Evolutionary conservation across 2,888 invertebrate genomes (phyloP).

Genomic region (Tholera decimalis): DNA sequence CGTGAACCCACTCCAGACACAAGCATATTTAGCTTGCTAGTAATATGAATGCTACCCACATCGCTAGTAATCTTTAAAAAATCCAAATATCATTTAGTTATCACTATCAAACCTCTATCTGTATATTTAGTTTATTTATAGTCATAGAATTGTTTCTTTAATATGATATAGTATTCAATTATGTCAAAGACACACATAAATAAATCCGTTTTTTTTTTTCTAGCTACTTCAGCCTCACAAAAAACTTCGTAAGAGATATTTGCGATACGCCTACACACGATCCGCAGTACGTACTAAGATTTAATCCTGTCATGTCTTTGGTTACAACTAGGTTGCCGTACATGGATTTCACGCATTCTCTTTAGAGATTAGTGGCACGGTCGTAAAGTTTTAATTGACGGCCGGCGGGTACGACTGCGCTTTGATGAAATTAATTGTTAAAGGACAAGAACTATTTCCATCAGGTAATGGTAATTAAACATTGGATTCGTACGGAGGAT

Average conservation of each 20-base stretch:
- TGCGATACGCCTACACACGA: constrained; percentile 35
- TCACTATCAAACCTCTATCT: no score
- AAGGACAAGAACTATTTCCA: background rate
- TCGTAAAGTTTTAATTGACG: constrained; percentile 56
- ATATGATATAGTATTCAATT: background rate
- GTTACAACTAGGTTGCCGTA: constrained; percentile 50
- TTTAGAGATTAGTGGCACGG: constrained; percentile 22
- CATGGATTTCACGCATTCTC: constrained; percentile 39
- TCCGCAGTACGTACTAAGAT: constrained; percentile 34
- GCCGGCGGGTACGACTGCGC: constrained; percentile 5
- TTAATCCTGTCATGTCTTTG: constrained; percentile 37
- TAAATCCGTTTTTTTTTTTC: background rate
- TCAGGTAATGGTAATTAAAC: background rate
- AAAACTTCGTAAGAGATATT: constrained; percentile 7
- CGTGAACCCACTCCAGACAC: no score
- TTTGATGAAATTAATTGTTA: background rate
- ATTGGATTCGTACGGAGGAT: no score
- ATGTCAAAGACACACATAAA: background rate
- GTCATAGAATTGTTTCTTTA: no score
- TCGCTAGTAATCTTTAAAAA: no score
- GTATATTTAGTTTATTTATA: no score
- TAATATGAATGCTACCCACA: no score
- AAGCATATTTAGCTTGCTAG: no score
- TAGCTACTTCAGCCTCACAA: background rate
- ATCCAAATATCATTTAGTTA: no score